Percentiles rank a stretch among this genome's conserved stretches.
phyloP scores from a whole-genome alignment of 1,140 invertebrate genomes.

The Drosophila cardini region DNA sequence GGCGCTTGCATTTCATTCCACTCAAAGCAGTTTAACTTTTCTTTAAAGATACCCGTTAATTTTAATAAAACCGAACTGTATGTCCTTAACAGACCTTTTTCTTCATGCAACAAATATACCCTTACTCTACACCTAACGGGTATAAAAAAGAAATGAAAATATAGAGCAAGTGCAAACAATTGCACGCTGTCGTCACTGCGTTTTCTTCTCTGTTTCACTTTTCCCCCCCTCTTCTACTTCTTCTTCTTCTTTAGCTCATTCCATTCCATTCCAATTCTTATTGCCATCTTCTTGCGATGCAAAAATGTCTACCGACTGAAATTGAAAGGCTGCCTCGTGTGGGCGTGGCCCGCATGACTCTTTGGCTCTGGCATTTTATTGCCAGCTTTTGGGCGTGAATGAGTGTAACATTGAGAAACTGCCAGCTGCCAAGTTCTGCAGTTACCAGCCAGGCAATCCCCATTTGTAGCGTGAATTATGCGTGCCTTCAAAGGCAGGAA shows the following conservation, averaged over 20 bases:
- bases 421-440: slow-evolving; percentile 40
- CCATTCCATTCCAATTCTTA: slow-evolving; percentile 33
- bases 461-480: slow-evolving; percentile 22
- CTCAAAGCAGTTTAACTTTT: too few relatives aligned
- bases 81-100: too few relatives aligned
- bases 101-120: too few relatives aligned
- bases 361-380: slow-evolving; percentile 44
- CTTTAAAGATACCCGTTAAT: too few relatives aligned
- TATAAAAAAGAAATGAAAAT: slow-evolving; percentile 30
- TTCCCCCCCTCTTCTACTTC: background rate
- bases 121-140: background rate
- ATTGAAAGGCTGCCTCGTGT: slow-evolving; percentile 61
- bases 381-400: slow-evolving; percentile 58
- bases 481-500: slow-evolving; percentile 4
- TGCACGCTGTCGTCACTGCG: slow-evolving; percentile 44
- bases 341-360: slow-evolving; percentile 53
- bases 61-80: too few relatives aligned
- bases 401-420: slow-evolving; percentile 47
- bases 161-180: slow-evolving; percentile 65
- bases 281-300: slow-evolving; percentile 46
- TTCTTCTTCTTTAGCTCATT: background rate
- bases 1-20: too few relatives aligned
- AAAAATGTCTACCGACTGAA: slow-evolving; percentile 59
- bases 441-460: background rate
- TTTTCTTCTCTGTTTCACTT: background rate